These are phyloP conservation scores for Carterocephalus palaemon DNA, from an alignment of 2,888 invertebrate genomes.

Conservation along the genomic window DNA sequence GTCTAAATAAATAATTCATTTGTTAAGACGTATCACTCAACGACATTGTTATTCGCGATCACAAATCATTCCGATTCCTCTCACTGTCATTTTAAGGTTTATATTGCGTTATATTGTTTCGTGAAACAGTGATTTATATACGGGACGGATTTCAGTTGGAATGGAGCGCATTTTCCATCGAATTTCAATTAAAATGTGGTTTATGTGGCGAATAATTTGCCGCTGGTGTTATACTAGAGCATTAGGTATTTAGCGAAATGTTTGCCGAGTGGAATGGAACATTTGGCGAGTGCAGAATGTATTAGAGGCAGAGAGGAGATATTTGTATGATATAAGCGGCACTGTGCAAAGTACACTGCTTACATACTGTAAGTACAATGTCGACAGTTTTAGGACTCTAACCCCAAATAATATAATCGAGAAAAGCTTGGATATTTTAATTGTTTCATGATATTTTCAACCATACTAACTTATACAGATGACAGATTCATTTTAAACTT, in stretches of 20 bases:
- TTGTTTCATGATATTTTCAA: too few species aligned
- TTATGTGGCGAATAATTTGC: conserved; percentile 23
- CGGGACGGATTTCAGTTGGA: conserved; percentile 19
- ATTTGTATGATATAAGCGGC: too few species aligned
- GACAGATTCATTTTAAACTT: conserved; percentile 9
- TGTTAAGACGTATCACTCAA: conserved; percentile 66
- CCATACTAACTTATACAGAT: too few species aligned
- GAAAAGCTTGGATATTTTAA: too few species aligned
- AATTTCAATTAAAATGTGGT: conserved; percentile 26
- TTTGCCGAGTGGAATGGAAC: conserved; percentile 12
- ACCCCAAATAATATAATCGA: too few species aligned
- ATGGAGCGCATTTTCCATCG: conserved; percentile 26
- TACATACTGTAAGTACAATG: too few species aligned
- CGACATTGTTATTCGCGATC: conserved; percentile 48
- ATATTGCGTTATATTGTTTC: conserved; percentile 11
- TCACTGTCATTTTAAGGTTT: conserved; percentile 18
- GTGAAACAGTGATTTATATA: conserved; percentile 24
- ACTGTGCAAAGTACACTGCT: too few species aligned
- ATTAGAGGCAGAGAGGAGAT: too few species aligned
- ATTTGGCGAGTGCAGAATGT: conserved; percentile 2
- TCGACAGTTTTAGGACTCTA: too few species aligned
- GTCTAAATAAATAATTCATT: conserved; percentile 75
- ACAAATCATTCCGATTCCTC: conserved; percentile 15
- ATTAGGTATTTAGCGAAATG: conserved; percentile 24
- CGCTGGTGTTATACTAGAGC: conserved; percentile 10